These are phyloP conservation scores for Dynastes grantii DNA, from an alignment of 2,888 invertebrate genomes.

Conservation along the genomic window DNA sequence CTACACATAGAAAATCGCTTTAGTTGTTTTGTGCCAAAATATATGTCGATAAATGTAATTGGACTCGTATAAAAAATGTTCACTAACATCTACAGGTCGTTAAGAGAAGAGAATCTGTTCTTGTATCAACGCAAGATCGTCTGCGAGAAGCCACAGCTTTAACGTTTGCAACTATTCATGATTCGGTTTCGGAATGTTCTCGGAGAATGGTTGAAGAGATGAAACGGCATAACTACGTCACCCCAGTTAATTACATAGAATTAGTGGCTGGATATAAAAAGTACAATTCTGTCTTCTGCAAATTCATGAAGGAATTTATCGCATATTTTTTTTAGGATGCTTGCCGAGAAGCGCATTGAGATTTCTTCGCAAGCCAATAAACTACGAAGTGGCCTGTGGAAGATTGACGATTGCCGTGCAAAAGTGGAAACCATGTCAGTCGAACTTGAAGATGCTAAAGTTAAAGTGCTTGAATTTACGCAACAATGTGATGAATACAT, in stretches of 20 bases:
- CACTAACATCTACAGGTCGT: conserved; percentile 59
- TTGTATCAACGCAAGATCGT: conserved; percentile 72
- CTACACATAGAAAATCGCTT: no score
- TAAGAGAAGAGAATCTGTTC: conserved; percentile 64
- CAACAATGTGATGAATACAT: conserved; percentile 90
- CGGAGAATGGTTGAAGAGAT: conserved; percentile 83
- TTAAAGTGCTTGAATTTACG: conserved; percentile 83
- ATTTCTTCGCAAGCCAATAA: conserved; percentile 84
- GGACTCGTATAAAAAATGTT: neutral
- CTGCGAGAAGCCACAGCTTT: conserved; percentile 80
- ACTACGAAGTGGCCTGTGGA: conserved; percentile 85
- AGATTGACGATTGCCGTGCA: conserved; percentile 88
- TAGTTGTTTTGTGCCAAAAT: no score
- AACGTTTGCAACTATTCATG: conserved; percentile 87
- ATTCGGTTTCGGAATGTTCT: conserved; percentile 84
- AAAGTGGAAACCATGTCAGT: conserved; percentile 89
- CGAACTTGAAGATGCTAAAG: conserved; percentile 85
- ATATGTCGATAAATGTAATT: no score
- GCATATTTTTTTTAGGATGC: conserved; percentile 73
- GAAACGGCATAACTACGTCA: conserved; percentile 89
- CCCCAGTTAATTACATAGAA: conserved; percentile 90
- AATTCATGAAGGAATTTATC: no score
- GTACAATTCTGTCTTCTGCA: conserved; percentile 70
- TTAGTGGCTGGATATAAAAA: conserved; percentile 87
- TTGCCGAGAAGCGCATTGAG: conserved; percentile 81